Conservation (phyloP, 37 sponge, comb jelly and placozoan species). For the Trichoplax adhaerens region DNA sequence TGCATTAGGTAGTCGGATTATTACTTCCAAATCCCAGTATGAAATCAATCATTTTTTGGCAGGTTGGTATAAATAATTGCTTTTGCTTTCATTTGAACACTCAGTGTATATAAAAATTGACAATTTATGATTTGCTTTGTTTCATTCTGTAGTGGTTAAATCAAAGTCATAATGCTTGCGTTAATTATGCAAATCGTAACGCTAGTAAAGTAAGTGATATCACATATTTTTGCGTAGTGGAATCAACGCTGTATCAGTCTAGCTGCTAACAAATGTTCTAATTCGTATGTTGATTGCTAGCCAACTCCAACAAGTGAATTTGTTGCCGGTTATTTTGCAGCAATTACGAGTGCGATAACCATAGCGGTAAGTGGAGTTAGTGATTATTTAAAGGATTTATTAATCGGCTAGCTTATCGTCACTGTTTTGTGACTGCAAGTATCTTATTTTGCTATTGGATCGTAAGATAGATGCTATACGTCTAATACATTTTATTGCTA, state of each 20-base stretch:
- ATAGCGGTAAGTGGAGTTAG: constrained; percentile 35
- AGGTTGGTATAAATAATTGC: constrained; percentile 17
- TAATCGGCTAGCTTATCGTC: not conserved
- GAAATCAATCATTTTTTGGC: constrained; percentile 63
- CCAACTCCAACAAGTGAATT: constrained; percentile 43
- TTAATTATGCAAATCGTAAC: constrained; percentile 81
- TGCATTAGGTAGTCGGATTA: constrained; percentile 49
- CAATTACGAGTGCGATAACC: constrained; percentile 36
- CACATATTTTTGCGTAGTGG: no score
- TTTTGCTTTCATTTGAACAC: not conserved
- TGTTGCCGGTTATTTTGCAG: constrained; percentile 51
- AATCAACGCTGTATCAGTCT: no score
- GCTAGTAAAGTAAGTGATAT: constrained; percentile 39
- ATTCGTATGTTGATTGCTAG: constrained; percentile 2
- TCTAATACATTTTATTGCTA: no score
- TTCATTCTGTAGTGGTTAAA: constrained; percentile 49
- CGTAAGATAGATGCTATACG: no score
- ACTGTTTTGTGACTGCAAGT: not conserved
- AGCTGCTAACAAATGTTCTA: no score
- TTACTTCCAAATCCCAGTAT: constrained; percentile 54
- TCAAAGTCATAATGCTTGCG: constrained; percentile 78
- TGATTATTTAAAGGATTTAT: not conserved
- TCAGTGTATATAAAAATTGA: constrained; percentile 1
- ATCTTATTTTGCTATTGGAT: not conserved
- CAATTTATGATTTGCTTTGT: not conserved